Percentiles rank a stretch among this genome's conserved stretches.
Evolutionary conservation across 2,113 vertebrate genomes (phyloP).

Genomic region (Oreocharis arfaki): DNA sequence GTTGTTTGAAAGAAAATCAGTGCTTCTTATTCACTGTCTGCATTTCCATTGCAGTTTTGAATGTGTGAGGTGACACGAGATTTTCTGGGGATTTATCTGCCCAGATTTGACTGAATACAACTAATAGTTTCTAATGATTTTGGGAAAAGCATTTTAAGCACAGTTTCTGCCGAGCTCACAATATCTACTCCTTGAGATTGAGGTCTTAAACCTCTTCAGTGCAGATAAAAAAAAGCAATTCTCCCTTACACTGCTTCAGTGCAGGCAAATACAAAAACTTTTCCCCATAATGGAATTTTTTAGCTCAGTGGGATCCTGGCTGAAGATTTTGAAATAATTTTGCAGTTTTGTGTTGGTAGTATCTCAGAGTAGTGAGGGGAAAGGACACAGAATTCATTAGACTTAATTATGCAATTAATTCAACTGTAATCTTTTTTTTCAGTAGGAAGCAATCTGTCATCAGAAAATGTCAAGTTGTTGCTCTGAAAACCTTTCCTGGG

Average conservation of each 20-base stretch:
- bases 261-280: not conserved
- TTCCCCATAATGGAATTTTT: not conserved
- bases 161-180: not conserved
- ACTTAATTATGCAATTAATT: not conserved
- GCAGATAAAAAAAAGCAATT: not conserved
- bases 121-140: not conserved
- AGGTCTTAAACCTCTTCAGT: not conserved
- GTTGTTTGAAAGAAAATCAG: not conserved
- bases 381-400: not conserved
- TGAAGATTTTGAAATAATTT: not conserved
- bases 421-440: not conserved
- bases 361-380: not conserved
- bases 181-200: not conserved
- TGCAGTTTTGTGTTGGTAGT: not conserved
- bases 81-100: not conserved
- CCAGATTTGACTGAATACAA: not conserved
- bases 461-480: not conserved
- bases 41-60: not conserved
- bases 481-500: not conserved
- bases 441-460: not conserved
- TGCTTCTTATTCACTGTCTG: not conserved
- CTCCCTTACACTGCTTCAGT: accelerated
- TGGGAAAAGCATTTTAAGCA: not conserved
- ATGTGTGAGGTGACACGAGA: not conserved
- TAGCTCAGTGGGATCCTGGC: not conserved